phyloP scores from a whole-genome alignment of 2,113 vertebrate genomes.

The Platichthys stellatus region DNA sequence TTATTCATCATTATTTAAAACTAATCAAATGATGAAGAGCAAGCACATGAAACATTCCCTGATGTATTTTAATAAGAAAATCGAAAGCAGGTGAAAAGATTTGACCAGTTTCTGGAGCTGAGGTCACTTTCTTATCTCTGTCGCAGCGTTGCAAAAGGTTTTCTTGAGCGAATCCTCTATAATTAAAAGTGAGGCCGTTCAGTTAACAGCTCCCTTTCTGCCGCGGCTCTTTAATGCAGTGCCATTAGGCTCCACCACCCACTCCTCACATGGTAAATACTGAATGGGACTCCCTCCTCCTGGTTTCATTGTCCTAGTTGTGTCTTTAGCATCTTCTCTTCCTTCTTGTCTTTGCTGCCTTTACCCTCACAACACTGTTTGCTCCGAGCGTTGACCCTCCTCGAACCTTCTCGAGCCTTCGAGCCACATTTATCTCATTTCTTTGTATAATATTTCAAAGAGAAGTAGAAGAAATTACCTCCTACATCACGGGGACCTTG shows the following conservation, averaged over 20 bases:
- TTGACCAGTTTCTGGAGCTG: background rate
- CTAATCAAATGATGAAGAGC: background rate
- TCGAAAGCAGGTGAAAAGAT: background rate
- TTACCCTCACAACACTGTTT: background rate
- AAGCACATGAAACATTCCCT: background rate
- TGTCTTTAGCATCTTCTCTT: slow-evolving; percentile 4
- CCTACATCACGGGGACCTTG: too few relatives aligned
- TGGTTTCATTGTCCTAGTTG: slow-evolving; percentile 9
- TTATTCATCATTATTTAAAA: too few relatives aligned
- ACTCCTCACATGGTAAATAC: slow-evolving; percentile 46
- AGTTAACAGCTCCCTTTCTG: slow-evolving; percentile 35
- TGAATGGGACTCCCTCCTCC: slow-evolving; percentile 21
- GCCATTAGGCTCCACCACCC: slow-evolving; percentile 38
- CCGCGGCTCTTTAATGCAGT: slow-evolving; percentile 32
- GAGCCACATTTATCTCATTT: too few relatives aligned
- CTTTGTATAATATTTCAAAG: background rate
- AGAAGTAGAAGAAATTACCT: too few relatives aligned
- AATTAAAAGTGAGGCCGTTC: slow-evolving; percentile 53
- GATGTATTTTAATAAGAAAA: background rate
- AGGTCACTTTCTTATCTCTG: slow-evolving; percentile 1
- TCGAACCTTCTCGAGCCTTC: background rate
- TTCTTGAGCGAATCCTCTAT: slow-evolving; percentile 9
- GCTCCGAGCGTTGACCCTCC: background rate
- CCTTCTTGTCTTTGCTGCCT: background rate
- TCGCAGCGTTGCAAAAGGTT: slow-evolving; percentile 12